Evolutionary conservation across 30 jellyfish, hydroid and myxozoan species (phyloP), one percentile per base, ranked within the genome.

Genomic region (Nemopilema nomurai): DNA sequence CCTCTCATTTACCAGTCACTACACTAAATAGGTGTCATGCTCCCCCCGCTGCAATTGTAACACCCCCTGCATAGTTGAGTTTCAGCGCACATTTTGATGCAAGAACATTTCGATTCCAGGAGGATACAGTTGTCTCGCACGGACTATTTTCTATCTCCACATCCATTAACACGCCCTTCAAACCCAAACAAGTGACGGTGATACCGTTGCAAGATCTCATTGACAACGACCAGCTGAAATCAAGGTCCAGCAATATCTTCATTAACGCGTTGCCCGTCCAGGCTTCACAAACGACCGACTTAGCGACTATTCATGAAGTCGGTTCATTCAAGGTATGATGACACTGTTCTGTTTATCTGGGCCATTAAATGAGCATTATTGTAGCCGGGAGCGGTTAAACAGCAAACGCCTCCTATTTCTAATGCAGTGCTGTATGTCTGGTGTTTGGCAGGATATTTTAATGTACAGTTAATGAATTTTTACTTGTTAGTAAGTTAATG

Each of bases 161-260:
- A 18, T 77, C 87, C 18, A 28, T 76, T 1, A 52, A 29, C 4
- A 84, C 93, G 21, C 93, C 93, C 1, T 74, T 23, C 62, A 83
- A 73, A 62, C 22, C 93, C 49, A 62, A 74, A 23, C 85, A 69
- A 31, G 22, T 77, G 9, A 86, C 85, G 28, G 85, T 86, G 49
- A 86, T 86, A 0, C 95, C 95, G 18, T 62, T 86, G 1, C 89
- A 76, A 68, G 89, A 76, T 50, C 68, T 86, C 71, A 74, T 77
- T 18, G 89, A 76, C 26, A 79, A 70, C 22, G 95, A 76, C 57
- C 95, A 76, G 79, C 33, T 84, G 32, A 84, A 62, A 29, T 72
- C 93, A 23, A 87, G 87, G 18, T 71, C 87, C 27, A 73, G 77
- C 49, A 84, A 84, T 29, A 31, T 84, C 67, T 52, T 84, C 82